phyloP scores from a whole-genome alignment of 2,888 invertebrate species.

The Andrena flavipes region DNA sequence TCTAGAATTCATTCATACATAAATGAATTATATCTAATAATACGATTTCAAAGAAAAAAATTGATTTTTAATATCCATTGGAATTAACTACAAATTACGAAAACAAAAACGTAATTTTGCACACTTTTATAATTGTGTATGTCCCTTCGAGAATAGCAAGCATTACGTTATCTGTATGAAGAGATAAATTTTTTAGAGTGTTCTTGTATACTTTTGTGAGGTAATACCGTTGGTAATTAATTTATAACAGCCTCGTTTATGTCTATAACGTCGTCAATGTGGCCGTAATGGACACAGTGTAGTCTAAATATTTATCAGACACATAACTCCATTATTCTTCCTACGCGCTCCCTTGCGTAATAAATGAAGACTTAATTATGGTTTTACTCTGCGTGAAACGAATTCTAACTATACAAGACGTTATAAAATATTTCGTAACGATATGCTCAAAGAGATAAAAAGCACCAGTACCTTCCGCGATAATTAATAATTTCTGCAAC shows the following conservation, averaged over 20 bases:
- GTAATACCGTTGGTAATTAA: slow-evolving; percentile 69
- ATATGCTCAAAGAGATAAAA: background rate
- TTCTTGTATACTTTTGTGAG: slow-evolving; percentile 19
- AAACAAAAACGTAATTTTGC: too few relatives aligned
- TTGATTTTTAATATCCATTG: background rate
- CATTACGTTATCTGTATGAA: background rate
- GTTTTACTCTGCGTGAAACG: background rate
- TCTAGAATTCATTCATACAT: background rate
- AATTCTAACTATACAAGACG: slow-evolving; percentile 6
- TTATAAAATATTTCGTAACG: background rate
- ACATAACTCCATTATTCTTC: slow-evolving; percentile 38
- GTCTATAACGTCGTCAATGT: slow-evolving; percentile 75
- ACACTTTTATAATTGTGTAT: too few relatives aligned
- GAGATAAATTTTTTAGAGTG: background rate
- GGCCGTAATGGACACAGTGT: slow-evolving; percentile 72
- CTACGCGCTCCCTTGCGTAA: slow-evolving; percentile 31
- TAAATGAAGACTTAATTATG: slow-evolving; percentile 1
- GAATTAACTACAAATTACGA: too few relatives aligned
- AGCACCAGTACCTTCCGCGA: too few relatives aligned
- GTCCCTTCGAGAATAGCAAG: background rate
- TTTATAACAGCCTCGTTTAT: slow-evolving; percentile 65
- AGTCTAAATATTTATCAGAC: slow-evolving; percentile 79
- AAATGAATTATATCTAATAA: background rate
- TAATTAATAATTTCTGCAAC: background rate
- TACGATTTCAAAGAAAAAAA: background rate